Conservation (phyloP, 1,140 invertebrate species). For the Drosophila murphyi region DNA sequence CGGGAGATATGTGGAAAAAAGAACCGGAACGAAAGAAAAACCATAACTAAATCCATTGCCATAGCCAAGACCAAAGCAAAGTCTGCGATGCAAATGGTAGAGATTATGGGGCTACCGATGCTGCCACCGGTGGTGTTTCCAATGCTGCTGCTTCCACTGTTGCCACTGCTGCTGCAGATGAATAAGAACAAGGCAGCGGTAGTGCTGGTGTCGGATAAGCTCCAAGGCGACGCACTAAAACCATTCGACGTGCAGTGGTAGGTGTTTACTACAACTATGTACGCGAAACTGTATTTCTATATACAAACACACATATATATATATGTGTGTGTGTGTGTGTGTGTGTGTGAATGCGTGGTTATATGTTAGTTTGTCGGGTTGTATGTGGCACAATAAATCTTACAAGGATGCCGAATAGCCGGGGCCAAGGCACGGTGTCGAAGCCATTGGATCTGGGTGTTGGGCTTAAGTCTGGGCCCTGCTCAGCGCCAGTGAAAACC, state of each 20-base stretch:
- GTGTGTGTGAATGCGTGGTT: not conserved
- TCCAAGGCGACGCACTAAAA: conserved; percentile 25
- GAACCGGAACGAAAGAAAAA: conserved; percentile 70
- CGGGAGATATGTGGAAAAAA: conserved; percentile 18
- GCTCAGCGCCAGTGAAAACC: conserved; percentile 64
- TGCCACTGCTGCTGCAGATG: conserved; percentile 49
- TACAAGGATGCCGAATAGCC: conserved; percentile 75
- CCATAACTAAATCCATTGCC: conserved; percentile 82
- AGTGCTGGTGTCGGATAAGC: conserved; percentile 27
- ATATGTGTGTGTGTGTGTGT: conserved; percentile 39
- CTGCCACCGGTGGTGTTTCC: not conserved
- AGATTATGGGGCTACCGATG: conserved; percentile 68
- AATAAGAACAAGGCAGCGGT: conserved; percentile 54
- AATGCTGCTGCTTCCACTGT: conserved; percentile 3
- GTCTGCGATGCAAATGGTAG: conserved; percentile 83
- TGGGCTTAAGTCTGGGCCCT: not conserved
- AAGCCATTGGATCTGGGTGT: conserved; percentile 14
- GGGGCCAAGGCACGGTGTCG: conserved; percentile 20
- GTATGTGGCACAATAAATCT: conserved; percentile 76
- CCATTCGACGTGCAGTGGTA: conserved; percentile 25
- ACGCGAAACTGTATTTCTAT: not conserved
- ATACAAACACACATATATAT: conserved; percentile 1
- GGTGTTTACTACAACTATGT: conserved; percentile 44
- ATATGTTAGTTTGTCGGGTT: conserved; percentile 12
- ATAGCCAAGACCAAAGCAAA: conserved; percentile 79